Evolutionary conservation across 2,888 invertebrate genomes (phyloP).

Genomic region (Sphaerophoria rueppellii): DNA sequence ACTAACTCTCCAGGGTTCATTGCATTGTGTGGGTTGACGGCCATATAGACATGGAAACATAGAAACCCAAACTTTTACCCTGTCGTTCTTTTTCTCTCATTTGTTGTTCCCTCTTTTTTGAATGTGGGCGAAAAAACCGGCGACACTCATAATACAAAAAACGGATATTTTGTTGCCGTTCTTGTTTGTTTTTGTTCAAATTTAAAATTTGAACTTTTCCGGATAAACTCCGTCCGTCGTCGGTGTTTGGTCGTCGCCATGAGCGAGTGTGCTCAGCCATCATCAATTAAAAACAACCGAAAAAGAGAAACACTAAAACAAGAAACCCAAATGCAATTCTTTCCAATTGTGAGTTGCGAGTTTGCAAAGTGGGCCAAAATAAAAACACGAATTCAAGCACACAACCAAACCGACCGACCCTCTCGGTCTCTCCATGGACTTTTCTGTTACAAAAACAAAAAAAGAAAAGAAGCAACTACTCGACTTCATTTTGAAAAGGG

Average conservation of each 20-base stretch:
- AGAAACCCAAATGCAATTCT: conserved; percentile 51
- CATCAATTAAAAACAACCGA: conserved; percentile 51
- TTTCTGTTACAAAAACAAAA: conserved; percentile 2
- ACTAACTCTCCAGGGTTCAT: conserved; percentile 46
- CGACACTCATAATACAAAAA: conserved; percentile 47
- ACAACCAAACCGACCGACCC: background rate
- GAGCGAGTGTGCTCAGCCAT: conserved; percentile 36
- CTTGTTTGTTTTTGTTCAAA: conserved; percentile 41
- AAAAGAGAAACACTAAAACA: conserved; percentile 3
- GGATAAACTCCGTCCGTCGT: conserved; percentile 17
- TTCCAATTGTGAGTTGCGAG: conserved; percentile 46
- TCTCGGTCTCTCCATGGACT: background rate
- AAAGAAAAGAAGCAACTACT: conserved; percentile 39
- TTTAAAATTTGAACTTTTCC: conserved; percentile 58
- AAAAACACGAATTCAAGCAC: conserved; percentile 28
- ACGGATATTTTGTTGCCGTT: conserved; percentile 51
- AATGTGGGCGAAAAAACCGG: conserved; percentile 45
- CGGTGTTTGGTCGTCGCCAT: conserved; percentile 5
- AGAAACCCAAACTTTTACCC: conserved; percentile 2
- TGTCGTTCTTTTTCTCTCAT: background rate
- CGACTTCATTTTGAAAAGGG: conserved; percentile 56
- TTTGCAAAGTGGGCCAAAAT: conserved; percentile 63
- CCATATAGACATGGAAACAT: conserved; percentile 2
- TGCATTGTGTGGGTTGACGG: conserved; percentile 58
- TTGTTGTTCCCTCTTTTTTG: background rate